These are phyloP conservation scores for Ferdinandea cuprea DNA, from an alignment of 2,888 invertebrate genomes.

Conservation along the genomic window DNA sequence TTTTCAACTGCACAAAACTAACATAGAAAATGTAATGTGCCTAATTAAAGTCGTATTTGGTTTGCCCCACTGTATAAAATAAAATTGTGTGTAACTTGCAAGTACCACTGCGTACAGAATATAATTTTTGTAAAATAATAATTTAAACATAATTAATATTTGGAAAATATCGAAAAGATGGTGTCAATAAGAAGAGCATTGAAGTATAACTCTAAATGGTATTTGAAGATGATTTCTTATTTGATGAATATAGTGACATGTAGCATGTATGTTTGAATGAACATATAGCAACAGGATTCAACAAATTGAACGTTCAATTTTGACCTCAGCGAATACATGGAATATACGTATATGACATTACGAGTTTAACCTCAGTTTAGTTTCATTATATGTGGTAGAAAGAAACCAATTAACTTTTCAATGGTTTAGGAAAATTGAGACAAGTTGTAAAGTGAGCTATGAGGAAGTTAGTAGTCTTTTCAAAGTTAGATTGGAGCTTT, in stretches of 20 bases:
- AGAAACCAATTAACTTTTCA: too few relatives aligned
- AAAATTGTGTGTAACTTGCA: constrained; percentile 60
- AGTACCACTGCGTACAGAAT: constrained; percentile 45
- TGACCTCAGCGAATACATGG: too few relatives aligned
- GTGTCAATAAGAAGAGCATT: constrained; percentile 72
- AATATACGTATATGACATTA: too few relatives aligned
- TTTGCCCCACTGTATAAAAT: constrained; percentile 67
- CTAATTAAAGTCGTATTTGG: constrained; percentile 49
- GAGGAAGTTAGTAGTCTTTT: too few relatives aligned
- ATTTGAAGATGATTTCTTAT: constrained; percentile 42
- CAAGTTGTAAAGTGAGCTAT: too few relatives aligned
- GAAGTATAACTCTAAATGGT: constrained; percentile 3
- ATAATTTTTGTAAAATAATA: constrained; percentile 3
- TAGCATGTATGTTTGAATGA: background rate
- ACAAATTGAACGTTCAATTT: too few relatives aligned
- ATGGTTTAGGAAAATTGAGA: too few relatives aligned
- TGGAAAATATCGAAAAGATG: constrained; percentile 54
- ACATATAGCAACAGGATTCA: too few relatives aligned
- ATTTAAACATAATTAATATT: constrained; percentile 3
- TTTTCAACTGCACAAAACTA: constrained; percentile 57
- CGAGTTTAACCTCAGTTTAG: too few relatives aligned
- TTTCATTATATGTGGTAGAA: too few relatives aligned
- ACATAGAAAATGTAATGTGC: constrained; percentile 69
- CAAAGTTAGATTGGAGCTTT: too few relatives aligned
- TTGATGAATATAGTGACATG: background rate